These are phyloP conservation scores for Saturnia pavonia DNA, from an alignment of 2,888 invertebrate species.

Conservation along the genomic window DNA sequence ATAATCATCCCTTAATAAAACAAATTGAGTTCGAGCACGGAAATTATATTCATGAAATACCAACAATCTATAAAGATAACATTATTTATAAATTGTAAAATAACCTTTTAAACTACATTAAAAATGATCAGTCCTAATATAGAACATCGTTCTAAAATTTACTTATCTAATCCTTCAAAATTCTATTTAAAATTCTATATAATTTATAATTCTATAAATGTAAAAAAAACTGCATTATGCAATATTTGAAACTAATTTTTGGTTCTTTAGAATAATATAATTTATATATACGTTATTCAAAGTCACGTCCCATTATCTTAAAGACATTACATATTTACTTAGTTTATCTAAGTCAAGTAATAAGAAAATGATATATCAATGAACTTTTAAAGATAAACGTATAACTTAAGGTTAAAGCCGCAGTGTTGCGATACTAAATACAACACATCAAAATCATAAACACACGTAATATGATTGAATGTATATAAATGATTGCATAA, in stretches of 20 bases:
- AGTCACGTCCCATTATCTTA: not conserved
- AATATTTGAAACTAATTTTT: constrained; percentile 17
- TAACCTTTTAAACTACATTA: constrained; percentile 7
- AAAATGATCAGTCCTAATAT: constrained; percentile 7
- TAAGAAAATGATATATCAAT: not conserved
- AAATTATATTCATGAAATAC: constrained; percentile 53
- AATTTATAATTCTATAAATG: too few species aligned
- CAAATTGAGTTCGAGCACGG: constrained; percentile 55
- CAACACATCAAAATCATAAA: not conserved
- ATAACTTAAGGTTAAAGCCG: not conserved
- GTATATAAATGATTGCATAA: not conserved
- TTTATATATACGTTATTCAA: not conserved
- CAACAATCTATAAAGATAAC: constrained; percentile 17
- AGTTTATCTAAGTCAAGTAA: not conserved
- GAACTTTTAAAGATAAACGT: not conserved
- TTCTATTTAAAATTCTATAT: too few species aligned
- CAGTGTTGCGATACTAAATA: not conserved
- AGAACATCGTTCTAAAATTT: not conserved
- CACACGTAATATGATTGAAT: not conserved
- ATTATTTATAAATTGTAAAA: constrained; percentile 20
- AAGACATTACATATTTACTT: not conserved
- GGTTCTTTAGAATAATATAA: not conserved
- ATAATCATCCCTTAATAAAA: constrained; percentile 23
- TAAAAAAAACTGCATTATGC: not conserved
- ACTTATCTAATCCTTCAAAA: not conserved